Evolutionary conservation across 2,113 vertebrate species (phyloP).

Genomic region (Chamaetylas fuelleborni): DNA sequence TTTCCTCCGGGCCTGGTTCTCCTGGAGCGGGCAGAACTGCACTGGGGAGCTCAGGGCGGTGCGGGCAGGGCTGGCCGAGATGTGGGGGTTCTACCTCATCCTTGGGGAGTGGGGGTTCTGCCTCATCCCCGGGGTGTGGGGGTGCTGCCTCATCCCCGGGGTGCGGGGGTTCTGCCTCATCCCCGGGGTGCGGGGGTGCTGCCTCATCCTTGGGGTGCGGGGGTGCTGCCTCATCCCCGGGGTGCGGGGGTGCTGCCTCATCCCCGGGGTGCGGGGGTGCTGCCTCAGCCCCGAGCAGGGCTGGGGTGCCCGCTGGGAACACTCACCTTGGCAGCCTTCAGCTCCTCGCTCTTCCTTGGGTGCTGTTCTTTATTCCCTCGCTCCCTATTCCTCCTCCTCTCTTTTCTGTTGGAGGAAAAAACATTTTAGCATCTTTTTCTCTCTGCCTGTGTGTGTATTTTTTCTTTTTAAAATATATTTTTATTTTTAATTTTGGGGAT

Average conservation of each 20-base stretch:
- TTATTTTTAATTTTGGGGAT: too few relatives aligned
- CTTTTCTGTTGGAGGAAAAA: not conserved
- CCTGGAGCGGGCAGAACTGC: not conserved
- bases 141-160: too few relatives aligned
- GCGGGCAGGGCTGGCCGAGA: not conserved
- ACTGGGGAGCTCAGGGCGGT: fast-evolving
- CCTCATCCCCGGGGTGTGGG: too few relatives aligned
- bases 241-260: too few relatives aligned
- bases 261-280: not conserved
- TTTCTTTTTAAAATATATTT: too few relatives aligned
- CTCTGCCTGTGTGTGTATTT: fast-evolving
- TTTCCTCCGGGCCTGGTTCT: not conserved
- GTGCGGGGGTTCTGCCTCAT: not conserved
- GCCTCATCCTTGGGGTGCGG: not conserved
- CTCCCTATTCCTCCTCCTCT: not conserved
- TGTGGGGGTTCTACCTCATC: not conserved
- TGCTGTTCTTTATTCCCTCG: not conserved
- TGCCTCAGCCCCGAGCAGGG: not conserved
- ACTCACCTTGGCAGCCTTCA: not conserved
- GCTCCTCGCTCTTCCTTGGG: not conserved
- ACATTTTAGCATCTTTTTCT: not conserved
- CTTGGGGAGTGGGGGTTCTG: too few relatives aligned
- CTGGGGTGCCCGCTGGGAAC: not conserved
- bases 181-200: not conserved
- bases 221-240: too few relatives aligned